Evolutionary conservation across 2,113 vertebrate species (phyloP), one percentile per base, ranked within the genome.

Genomic region (Chelonoidis abingdonii): DNA sequence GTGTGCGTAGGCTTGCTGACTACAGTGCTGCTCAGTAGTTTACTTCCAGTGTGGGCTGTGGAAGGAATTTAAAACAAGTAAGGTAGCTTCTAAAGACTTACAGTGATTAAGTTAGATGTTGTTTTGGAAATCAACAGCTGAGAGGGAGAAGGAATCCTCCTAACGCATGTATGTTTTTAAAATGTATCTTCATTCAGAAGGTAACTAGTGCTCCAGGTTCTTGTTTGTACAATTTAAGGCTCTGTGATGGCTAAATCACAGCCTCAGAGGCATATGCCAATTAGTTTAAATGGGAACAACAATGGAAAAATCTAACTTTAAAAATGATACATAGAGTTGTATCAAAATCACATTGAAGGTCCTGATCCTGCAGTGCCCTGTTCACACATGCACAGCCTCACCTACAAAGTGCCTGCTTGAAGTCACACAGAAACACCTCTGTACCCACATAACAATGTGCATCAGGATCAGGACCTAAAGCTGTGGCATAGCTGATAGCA

Each of bases 11-110:
- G 13, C 89, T 96, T 97, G 88, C n/a, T 89, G 89, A 94, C 93
- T 97, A 85, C 57, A 90, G 82, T 52, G 52, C 57, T 95, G 88
- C 92, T 89, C 75, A 79, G 84, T 89, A 93, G 95, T 95, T 96
- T 90, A 94, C 96, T 97, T 95, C 95, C 92, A 94, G 92, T 79
- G 44, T 90, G 93, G 83, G 62, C 86, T 80, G 80, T 0, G 0
- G 94, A 97, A 96, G 88, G 87, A 62, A 92, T 87, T 86, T 96
- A 94, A 87, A 97, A 95, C 89, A 95, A 94, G 80, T 76, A 82
- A 93, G 92, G 44, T 53, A 82, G 52, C 72, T 84, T 96, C 86
- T 89, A 50, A 93, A 75, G 84, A 50, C 62, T 96, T 93, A 53
- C 94, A 94, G 89, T 91, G 38, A 80, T 83, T 85, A 89, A 93